Evolutionary conservation across 2,113 vertebrate species (phyloP), one percentile per base, ranked within the genome.

Genomic region (Leptodactylus fuscus): DNA sequence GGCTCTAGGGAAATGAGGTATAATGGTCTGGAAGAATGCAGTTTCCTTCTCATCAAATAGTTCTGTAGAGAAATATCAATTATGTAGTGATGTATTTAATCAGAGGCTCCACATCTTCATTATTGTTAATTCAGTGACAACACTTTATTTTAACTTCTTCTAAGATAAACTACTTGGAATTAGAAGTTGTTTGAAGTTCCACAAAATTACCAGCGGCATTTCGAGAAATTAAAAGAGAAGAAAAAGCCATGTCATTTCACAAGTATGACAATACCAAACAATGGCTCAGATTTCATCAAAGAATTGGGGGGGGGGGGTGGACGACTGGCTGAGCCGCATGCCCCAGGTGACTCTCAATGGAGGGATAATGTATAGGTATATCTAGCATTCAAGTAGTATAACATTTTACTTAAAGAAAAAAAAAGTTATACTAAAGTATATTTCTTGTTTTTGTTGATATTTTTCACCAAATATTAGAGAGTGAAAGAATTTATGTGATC

Each of bases 121-220:
- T 49, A 81, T n/a, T 46, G 60, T 49, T 82, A 32, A 18, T 51
- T 70, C 48, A 55, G 29, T 5, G 22, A 82, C 48, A 53, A 55
- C 46, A 32, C 81, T 67, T 81, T 82, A 82, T 71, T 82, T 82
- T 55, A 41, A 73, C 81, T 73, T 13, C 10, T 10, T 71, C 16
- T 38, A 82, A 53, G 29, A 71, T 73, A 82, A 71, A 82, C 48
- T n/a, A 71, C 29, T 82, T 29, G 65, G 27, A 82, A 71, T 82
- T 82, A 36, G 46, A 73, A 53, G 62, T 11, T n/a, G 9, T 82
- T 82, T 70, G 65, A 82, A 82, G 67, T 82, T 48, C 6, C 44
- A 55, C 38, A 53, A 53, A 82, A 53, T 55, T 38, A 73, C n/a
- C 32, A 71, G 29, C n/a, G 48, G n/a, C 32, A 73, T 55, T 82